Percentiles rank a stretch among this genome's conserved stretches.
phyloP scores from a whole-genome alignment of 2,888 invertebrate genomes.

The Linyphia triangularis region DNA sequence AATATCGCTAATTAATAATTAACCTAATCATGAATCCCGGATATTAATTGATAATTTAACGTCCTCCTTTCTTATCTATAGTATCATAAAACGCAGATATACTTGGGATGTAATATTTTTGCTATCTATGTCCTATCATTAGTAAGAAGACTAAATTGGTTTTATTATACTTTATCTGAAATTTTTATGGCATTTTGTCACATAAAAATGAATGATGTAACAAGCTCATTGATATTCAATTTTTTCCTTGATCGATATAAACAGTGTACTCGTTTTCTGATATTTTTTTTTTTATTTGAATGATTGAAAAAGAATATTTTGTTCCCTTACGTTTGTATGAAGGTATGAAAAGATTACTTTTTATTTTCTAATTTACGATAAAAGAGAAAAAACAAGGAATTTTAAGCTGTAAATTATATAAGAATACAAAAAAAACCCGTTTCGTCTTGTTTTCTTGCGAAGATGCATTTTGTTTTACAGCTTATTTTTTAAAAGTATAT shows the following conservation, averaged over 20 bases:
- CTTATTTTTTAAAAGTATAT: too few species aligned
- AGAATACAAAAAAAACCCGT: too few species aligned
- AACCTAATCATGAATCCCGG: too few species aligned
- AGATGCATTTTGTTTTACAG: too few species aligned
- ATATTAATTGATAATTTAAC: background rate
- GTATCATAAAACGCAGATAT: background rate
- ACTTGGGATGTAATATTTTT: background rate
- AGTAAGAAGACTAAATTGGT: background rate
- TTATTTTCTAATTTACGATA: too few species aligned
- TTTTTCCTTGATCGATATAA: background rate
- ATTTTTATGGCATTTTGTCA: background rate
- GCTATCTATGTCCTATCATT: background rate
- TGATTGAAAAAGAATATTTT: background rate
- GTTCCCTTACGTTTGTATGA: background rate
- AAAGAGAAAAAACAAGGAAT: too few species aligned
- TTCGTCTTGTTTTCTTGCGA: too few species aligned
- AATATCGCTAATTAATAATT: too few species aligned
- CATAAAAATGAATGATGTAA: background rate
- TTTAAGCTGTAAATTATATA: too few species aligned
- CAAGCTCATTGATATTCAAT: background rate
- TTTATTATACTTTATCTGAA: background rate
- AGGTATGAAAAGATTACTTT: too few species aligned
- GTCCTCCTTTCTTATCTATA: background rate
- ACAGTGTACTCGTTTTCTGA: too few species aligned
- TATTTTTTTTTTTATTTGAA: background rate